Evolutionary conservation across 2,797 vertebrate species (phyloP), one percentile per base, ranked within the genome.

Genomic region (Acomys russatus): DNA sequence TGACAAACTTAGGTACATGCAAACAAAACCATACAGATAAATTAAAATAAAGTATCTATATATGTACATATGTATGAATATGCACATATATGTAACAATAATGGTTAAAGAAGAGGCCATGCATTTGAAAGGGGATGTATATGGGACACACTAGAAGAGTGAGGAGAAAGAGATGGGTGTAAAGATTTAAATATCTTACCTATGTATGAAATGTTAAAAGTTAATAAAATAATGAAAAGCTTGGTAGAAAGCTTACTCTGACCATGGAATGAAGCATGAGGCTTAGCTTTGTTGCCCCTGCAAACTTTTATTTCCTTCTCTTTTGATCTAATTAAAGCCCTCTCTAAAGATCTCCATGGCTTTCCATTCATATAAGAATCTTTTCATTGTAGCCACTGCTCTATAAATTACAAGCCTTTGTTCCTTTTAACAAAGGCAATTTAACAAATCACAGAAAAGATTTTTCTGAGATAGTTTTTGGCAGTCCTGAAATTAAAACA

Each of bases 231-330:
- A 23, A 3, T 17, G 0, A 18, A 28, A 25, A 79, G 15, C 0
- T 33, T 12, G 3, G 44, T 18, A 9, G 9, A 64, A 11, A 77
- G 10, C 2, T 10, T 12, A 23, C 23, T 8, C 9, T 44, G 1
- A 3, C 4, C 6, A 10, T 15, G 2, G 2, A 1, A 0, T 1
- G 11, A 5, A 44, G 0, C 5, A 17, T 0, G 0, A n/a, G 44
- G 7, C 3, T 4, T n/a, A 28, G n/a, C 35, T 89, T 28, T 22
- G 12, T 7, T 54, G 0, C 9, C 22, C 49, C 33, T 33, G 28
- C 30, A 14, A 33, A 74, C n/a, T 77, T 54, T 18, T 15, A 6
- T 11, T 44, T n/a, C 18, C 17, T n/a, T 73, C 54, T 54, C 25
- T 61, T 90, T 30, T 25, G n/a, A 73, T 23, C n/a, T 28, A 63